A percentile compares a stretch with the other conserved stretches of the same genome.
Evolutionary conservation across 1,140 invertebrate species (phyloP).

Genomic region (Cydia splendana): DNA sequence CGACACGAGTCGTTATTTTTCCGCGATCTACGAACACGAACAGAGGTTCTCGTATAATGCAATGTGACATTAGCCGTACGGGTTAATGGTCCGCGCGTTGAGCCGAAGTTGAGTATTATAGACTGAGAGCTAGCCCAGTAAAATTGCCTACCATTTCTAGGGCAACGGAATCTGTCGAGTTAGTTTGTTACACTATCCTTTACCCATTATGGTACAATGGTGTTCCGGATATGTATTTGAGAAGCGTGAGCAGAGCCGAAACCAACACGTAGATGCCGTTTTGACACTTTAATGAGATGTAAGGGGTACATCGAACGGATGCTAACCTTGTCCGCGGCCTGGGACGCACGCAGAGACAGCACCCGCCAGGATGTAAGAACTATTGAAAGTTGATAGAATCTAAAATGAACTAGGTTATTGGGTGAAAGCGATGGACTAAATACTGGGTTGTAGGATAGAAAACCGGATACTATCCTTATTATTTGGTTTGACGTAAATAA

Average conservation of each 20-base stretch:
- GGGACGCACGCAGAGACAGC: too few species aligned
- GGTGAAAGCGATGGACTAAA: too few species aligned
- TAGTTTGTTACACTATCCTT: too few species aligned
- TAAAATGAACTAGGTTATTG: too few species aligned
- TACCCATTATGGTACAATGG: not conserved
- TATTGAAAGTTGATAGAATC: not conserved
- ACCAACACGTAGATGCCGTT: not conserved
- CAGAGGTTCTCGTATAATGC: not conserved
- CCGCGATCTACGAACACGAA: not conserved
- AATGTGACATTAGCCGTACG: slow-evolving; percentile 7
- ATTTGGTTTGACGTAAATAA: too few species aligned
- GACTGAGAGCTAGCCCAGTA: too few species aligned
- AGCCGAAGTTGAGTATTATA: not conserved
- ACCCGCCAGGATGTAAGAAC: not conserved
- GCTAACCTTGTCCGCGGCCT: not conserved
- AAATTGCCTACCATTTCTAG: too few species aligned
- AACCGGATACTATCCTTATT: too few species aligned
- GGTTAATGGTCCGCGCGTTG: not conserved
- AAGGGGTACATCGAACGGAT: not conserved
- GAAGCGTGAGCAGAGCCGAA: not conserved
- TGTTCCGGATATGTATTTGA: not conserved
- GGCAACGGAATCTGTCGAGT: too few species aligned
- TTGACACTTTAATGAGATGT: not conserved
- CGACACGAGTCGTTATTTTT: too few species aligned
- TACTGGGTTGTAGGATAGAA: too few species aligned